Evolutionary conservation across 2,113 vertebrate genomes (phyloP).

Genomic region (Ellobius talpinus): DNA sequence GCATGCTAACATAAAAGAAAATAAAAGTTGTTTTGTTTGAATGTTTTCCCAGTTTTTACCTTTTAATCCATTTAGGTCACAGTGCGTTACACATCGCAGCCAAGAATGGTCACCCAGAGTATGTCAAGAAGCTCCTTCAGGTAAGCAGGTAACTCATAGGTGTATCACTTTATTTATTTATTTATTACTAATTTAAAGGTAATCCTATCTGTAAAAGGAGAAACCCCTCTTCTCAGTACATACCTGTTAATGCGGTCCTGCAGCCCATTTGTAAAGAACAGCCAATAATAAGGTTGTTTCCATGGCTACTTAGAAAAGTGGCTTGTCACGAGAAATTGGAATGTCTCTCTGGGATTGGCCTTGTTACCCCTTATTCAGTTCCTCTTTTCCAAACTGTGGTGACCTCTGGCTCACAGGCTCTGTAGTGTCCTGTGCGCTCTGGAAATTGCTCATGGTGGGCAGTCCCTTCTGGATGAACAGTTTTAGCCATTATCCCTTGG

Average conservation of each 20-base stretch:
- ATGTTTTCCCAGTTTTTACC: not conserved
- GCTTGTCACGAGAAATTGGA: not conserved
- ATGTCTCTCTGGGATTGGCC: not conserved
- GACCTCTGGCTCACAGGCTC: not conserved
- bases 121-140: slow-evolving; percentile 94
- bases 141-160: slow-evolving; percentile 82
- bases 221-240: not conserved
- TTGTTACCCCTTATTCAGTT: not conserved
- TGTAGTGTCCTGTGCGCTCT: not conserved
- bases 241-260: not conserved
- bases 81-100: slow-evolving; percentile 95
- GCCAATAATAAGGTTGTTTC: not conserved
- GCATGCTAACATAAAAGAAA: not conserved
- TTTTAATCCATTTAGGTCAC: slow-evolving; percentile 88
- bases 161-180: not conserved
- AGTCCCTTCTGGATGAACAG: not conserved
- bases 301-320: not conserved
- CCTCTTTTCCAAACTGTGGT: not conserved
- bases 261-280: not conserved
- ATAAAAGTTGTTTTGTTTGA: not conserved
- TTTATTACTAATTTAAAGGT: not conserved
- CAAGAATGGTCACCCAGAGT: slow-evolving; percentile 94
- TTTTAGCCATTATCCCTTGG: not conserved
- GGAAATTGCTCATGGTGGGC: not conserved
- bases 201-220: not conserved